These are phyloP conservation scores for Periophthalmus magnuspinnatus DNA, from an alignment of 2,797 vertebrate genomes.

Conservation along the genomic window DNA sequence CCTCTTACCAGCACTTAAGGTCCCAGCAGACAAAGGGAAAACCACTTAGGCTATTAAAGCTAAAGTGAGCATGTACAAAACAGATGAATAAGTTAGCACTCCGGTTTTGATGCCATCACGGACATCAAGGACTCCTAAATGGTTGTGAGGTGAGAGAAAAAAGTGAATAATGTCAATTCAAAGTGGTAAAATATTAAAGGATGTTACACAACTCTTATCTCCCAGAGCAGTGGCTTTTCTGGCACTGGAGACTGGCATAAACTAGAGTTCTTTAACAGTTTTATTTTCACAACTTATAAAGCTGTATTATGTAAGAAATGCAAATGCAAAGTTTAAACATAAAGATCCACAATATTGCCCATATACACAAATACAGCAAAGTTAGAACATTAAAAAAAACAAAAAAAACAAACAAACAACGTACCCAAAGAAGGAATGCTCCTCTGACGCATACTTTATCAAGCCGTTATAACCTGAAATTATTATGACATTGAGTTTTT, in stretches of 20 bases:
- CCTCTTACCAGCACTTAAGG: constrained; percentile 45
- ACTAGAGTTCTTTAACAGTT: neutral
- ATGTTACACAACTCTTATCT: constrained; percentile 34
- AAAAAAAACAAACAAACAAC: neutral
- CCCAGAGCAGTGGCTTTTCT: constrained; percentile 17
- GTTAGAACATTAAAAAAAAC: too few species aligned
- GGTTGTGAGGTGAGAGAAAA: constrained; percentile 49
- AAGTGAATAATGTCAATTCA: constrained; percentile 59
- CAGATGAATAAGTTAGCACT: constrained; percentile 45
- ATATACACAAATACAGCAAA: neutral
- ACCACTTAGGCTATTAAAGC: constrained; percentile 46
- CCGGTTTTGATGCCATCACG: constrained; percentile 54
- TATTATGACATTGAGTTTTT: too few species aligned
- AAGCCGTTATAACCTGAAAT: too few species aligned
- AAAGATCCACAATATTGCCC: neutral
- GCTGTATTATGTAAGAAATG: neutral
- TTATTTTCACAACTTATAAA: neutral
- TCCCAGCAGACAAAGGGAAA: constrained; percentile 32
- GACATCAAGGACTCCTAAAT: constrained; percentile 44
- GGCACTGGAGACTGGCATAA: neutral
- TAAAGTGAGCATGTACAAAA: constrained; percentile 40
- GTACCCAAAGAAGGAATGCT: too few species aligned
- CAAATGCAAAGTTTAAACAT: too few species aligned
- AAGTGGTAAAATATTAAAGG: constrained; percentile 65
- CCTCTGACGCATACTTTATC: too few species aligned